Conservation (phyloP, 2,888 invertebrate species). For the Dryococelus australis region DNA sequence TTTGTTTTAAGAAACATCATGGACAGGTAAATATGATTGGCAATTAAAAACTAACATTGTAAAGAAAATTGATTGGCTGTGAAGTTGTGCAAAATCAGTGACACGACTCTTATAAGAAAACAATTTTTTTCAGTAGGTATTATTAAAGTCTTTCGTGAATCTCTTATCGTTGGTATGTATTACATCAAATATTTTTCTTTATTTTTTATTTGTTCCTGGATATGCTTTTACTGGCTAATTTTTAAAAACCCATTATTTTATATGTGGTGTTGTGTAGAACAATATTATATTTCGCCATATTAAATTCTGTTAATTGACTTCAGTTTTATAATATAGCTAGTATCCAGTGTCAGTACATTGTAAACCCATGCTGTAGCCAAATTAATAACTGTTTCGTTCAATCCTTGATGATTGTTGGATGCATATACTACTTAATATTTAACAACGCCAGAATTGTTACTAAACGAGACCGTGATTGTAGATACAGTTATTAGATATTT, state of each 20-base stretch:
- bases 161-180: neutral
- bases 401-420: neutral
- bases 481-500: too few species aligned
- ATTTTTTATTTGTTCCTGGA: neutral
- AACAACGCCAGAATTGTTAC: too few species aligned
- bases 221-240: neutral
- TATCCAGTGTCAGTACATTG: neutral
- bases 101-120: neutral
- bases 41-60: neutral
- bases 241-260: neutral
- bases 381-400: neutral
- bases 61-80: neutral
- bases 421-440: neutral
- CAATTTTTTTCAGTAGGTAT: neutral
- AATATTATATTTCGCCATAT: neutral
- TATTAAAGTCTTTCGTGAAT: neutral
- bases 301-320: neutral
- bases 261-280: neutral
- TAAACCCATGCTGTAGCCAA: conserved; percentile 7
- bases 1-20: neutral
- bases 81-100: neutral
- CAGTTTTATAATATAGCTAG: neutral
- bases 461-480: too few species aligned
- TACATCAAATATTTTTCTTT: neutral
- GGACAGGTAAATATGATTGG: conserved; percentile 16